Conservation (phyloP, 2,113 vertebrate genomes). For the Alligator mississippiensis region DNA sequence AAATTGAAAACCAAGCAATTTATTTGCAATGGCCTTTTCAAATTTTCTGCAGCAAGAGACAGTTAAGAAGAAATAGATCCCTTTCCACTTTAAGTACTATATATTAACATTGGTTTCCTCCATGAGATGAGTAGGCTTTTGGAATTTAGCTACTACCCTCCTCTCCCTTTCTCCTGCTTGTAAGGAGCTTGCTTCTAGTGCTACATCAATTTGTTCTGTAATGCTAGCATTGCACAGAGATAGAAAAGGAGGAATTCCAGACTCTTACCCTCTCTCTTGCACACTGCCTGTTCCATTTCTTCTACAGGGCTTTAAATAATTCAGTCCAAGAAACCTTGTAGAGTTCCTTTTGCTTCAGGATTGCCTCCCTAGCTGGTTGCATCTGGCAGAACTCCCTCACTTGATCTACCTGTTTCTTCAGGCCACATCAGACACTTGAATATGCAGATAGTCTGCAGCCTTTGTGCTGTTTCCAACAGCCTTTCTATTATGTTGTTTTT, state of each 20-base stretch:
- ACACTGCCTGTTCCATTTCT: background rate
- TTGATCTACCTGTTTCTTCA: accelerated
- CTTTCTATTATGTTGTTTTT: background rate
- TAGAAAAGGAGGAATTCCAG: background rate
- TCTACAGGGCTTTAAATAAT: background rate
- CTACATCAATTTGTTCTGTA: background rate
- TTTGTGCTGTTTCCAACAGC: background rate
- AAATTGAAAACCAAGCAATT: constrained; percentile 72
- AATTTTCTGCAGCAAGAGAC: constrained; percentile 50
- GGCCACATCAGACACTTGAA: background rate
- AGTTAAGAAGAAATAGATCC: constrained; percentile 43
- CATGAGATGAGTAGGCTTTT: background rate
- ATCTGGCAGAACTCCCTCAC: background rate
- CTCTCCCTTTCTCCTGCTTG: accelerated
- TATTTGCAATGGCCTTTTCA: constrained; percentile 67
- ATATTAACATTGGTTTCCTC: constrained; percentile 44
- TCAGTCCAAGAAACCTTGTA: background rate
- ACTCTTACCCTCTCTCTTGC: background rate
- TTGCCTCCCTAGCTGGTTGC: background rate
- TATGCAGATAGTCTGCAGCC: background rate
- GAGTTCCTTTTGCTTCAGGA: background rate
- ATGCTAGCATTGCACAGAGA: background rate
- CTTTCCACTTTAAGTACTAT: constrained; percentile 36
- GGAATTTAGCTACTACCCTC: accelerated
- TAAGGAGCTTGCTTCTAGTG: background rate